phyloP scores from a whole-genome alignment of 2,797 vertebrate species.

The Nyctibius grandis region DNA sequence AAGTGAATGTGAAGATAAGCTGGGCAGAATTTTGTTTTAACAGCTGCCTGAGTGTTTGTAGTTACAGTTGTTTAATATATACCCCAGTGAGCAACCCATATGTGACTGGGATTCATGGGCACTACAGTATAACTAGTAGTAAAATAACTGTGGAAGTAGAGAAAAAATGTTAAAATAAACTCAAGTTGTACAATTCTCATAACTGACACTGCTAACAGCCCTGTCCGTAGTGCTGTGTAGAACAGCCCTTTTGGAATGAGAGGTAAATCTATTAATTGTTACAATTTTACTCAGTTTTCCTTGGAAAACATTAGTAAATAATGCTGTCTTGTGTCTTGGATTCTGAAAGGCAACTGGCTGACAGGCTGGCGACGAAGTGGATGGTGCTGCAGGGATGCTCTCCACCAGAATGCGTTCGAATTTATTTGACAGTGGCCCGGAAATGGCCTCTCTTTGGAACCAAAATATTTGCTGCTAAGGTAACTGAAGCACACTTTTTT shows the following conservation, averaged over 20 bases:
- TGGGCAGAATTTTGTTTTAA: background rate
- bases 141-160: background rate
- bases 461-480: conserved; percentile 92
- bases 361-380: conserved; percentile 87
- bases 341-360: conserved; percentile 80
- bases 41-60: background rate
- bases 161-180: conserved; percentile 5
- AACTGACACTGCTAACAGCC: background rate
- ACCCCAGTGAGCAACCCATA: background rate
- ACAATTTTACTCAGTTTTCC: background rate
- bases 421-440: conserved; percentile 90
- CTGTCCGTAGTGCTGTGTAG: background rate
- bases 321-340: background rate
- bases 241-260: background rate
- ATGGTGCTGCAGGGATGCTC: conserved; percentile 86
- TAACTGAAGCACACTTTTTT: conserved; percentile 35
- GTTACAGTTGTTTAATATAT: background rate
- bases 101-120: background rate
- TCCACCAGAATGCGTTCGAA: conserved; percentile 87
- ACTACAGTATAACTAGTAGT: background rate
- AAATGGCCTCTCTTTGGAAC: conserved; percentile 95
- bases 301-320: background rate
- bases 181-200: background rate
- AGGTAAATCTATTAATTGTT: background rate
- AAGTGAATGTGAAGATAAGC: background rate